Evolutionary conservation across 2,888 invertebrate species (phyloP).

Genomic region (Eurytoma californica): DNA sequence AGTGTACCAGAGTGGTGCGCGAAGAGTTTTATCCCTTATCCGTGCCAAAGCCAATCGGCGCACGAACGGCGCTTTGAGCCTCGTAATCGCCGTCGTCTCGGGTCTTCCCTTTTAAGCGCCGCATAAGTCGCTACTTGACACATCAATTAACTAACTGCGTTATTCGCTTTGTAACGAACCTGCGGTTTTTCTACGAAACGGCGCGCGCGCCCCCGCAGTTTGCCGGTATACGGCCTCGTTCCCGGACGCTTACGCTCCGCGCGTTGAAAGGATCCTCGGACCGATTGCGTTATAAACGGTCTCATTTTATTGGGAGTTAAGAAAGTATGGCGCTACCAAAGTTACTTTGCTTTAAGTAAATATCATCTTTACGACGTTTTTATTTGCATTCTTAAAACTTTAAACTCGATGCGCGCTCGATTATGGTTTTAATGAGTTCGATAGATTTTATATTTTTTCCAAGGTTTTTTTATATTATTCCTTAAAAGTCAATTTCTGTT

Average conservation of each 20-base stretch:
- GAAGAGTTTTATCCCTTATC: not conserved
- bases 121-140: conserved; percentile 43
- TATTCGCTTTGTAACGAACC: conserved; percentile 18
- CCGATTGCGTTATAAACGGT: no score
- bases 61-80: conserved; percentile 9
- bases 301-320: no score
- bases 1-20: no score
- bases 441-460: no score
- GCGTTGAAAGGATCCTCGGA: not conserved
- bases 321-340: no score
- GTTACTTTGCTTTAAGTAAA: no score
- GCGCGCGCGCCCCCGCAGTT: not conserved
- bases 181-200: conserved; percentile 16
- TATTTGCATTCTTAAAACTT: no score
- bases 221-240: not conserved
- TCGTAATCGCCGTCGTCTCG: not conserved
- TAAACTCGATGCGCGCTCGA: no score
- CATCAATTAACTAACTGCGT: conserved; percentile 48
- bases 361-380: no score
- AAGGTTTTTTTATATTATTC: no score
- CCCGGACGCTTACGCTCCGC: not conserved
- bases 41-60: conserved; percentile 10
- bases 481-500: no score
- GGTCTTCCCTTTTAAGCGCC: conserved; percentile 23
- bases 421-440: no score